Base-by-base conservation (phyloP, 92 coral and sea anemone genomes). In the Zoanthus sociatus region DNA sequence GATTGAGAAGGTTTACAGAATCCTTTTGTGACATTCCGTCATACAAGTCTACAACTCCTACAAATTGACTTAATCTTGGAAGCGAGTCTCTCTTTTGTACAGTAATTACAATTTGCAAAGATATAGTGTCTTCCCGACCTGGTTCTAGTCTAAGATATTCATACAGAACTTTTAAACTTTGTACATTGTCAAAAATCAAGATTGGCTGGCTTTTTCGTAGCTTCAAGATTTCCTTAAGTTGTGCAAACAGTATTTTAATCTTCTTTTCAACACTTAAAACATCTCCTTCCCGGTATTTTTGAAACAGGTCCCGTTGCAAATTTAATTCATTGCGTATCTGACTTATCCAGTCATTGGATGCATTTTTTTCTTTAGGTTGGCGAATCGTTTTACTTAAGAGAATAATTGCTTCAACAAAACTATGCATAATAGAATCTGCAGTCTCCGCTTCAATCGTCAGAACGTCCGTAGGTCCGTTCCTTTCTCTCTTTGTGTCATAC, bases 131-230 rank as follows among this genome's bases (percentile, higher is more conserved):
- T 60, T 93, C 68, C 1, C 92, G 87, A 7, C 98, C 95, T 10
- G 98, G 94, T 64, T 94, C 88, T 54, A 94, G 88, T 66, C 84
- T 87, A 51, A 93, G 81, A 89, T 94, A 91, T 9, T 84, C 20
- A 51, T 88, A 89, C 67, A 88, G 77, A 72, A 68, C 78, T 76
- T 75, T 91, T 69, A 82, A 69, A 75, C 84, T 92, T 84, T 76
- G 63, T 37, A 94, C 98, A 73, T 91, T 93, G 89, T 94, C 98
- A 77, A 94, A 94, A 82, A 94, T 91, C 71, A 94, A 77, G 4
- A 93, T 94, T 8, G 98, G 98, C 3, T 84, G 91, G 60, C 93
- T 94, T 21, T 92, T 91, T 18, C 94, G 94, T 21, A 71, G 79
- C 76, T 83, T 82, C 1, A 93, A 73, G 78, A 93, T 88, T n/a